phyloP scores from a whole-genome alignment of 2,113 vertebrate species.

The Riparia riparia region DNA sequence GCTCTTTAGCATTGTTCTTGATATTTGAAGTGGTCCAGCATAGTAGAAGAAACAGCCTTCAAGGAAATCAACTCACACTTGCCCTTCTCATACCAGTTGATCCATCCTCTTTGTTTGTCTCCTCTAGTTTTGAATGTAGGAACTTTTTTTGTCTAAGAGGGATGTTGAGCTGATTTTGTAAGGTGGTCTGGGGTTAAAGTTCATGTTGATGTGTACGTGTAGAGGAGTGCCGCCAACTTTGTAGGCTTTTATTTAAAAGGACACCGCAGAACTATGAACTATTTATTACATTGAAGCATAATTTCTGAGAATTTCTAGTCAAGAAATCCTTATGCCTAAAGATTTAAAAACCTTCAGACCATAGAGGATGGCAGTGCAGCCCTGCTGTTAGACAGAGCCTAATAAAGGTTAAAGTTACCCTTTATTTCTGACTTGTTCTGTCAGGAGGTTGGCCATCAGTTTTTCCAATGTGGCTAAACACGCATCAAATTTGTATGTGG shows the following conservation, averaged over 20 bases:
- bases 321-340: background rate
- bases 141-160: background rate
- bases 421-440: background rate
- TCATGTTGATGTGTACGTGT: background rate
- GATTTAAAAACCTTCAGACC: background rate
- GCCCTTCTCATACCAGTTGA: background rate
- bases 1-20: slow-evolving; percentile 33
- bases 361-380: background rate
- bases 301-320: background rate
- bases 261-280: background rate
- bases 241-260: slow-evolving; percentile 15
- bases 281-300: slow-evolving; percentile 12
- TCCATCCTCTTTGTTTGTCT: slow-evolving; percentile 28
- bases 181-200: background rate
- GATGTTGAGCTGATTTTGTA: background rate
- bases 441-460: background rate
- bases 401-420: background rate
- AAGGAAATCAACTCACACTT: slow-evolving; percentile 17
- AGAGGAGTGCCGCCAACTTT: background rate
- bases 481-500: background rate
- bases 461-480: background rate
- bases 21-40: slow-evolving; percentile 34
- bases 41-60: slow-evolving; percentile 14
- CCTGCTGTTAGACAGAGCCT: background rate
- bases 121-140: slow-evolving; percentile 13